Base-by-base conservation (phyloP, 2,113 vertebrate genomes). In the Colaptes auratus region DNA sequence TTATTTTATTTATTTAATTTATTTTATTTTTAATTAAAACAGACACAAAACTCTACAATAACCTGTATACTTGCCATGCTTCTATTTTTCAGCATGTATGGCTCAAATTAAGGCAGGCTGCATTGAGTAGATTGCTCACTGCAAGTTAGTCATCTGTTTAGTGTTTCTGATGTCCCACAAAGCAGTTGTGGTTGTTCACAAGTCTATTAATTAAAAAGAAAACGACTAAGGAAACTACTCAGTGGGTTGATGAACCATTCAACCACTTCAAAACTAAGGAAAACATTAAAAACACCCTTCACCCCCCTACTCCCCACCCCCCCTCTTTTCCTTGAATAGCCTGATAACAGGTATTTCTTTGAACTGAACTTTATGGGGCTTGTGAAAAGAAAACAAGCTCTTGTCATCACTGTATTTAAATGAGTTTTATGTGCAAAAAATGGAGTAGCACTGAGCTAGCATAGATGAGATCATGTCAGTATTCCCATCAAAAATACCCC, bases 201-300 rank as follows among this genome's bases (percentile, higher is more conserved):
- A 97, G 96, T 97, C 97, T 97, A 97, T 97, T 98, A 97, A 97
- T 98, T 98, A 98, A 96, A 97, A 97, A 94, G 93, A 97, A 97
- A 97, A 97, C 53, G 79, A 96, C 92, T 96, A 95, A 95, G 96
- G 92, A 94, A 93, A 96, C 92, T 88, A 80, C 92, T 96, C 94
- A 83, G 93, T 96, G 94, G 93, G 92, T 80, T 76, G 93, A 93
- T 95, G 96, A 96, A 91, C 90, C 65, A 67, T 90, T 93, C 48
- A 85, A 96, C 94, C 96, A 96, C 95, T 97, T 97, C 88, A 96
- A 96, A 96, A 95, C 71, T 42, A 70, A 76, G 72, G 69, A 95
- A 96, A 95, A 92, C 58, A 74, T 93, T 91, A 78, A 92, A 92
- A 95, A 95, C 53, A 66, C 10, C 17, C 18, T 30, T 15, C 13